Evolutionary conservation across 2,797 vertebrate species (phyloP), one percentile per base, ranked within the genome.

Genomic region (Leptodactylus fallax): DNA sequence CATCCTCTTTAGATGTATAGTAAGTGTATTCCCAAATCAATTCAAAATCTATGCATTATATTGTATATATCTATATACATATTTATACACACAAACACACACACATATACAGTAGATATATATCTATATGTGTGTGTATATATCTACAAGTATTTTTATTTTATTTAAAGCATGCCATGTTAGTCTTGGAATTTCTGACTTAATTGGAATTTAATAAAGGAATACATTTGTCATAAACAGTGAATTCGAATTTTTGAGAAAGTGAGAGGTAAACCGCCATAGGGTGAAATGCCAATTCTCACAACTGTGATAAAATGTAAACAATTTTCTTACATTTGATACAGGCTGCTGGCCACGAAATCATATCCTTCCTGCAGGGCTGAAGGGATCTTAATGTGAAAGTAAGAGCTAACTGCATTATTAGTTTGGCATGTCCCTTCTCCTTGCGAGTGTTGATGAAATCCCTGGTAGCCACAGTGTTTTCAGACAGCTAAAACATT

Each of bases 271-370:
- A 74, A 74, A 47, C 17, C 9, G 3, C 17, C 4, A 49, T 49
- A 47, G 36, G 16, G 16, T 7, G 17, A 7, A 49, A 47, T 47
- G 45, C 17, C 45, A 74, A n/a, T 74, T 21, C 27, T 47, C 36
- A 21, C 45, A 74, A 45, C 36, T 47, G 36, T 9, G 19, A 74
- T 74, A 74, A 19, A n/a, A 74, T 74, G 71, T 74, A 49, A 74
- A 74, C 71, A 49, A 47, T 19, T 74, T 74, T 74, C 16, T 49
- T 74, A 47, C 71, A 74, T 74, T 17, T 74, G 71, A 74, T 47
- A 47, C 71, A 74, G 71, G 19, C 45, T 47, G 36, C 36, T 49
- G 7, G 14, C 71, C 7, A 49, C 7, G 27, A 21, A 74, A 23
- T 25, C 23, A 67, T 74, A 74, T 74, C 13, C 67, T 14, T 71